Base-by-base conservation (phyloP, 2,797 vertebrate species). In the Leptodactylus fallax region DNA sequence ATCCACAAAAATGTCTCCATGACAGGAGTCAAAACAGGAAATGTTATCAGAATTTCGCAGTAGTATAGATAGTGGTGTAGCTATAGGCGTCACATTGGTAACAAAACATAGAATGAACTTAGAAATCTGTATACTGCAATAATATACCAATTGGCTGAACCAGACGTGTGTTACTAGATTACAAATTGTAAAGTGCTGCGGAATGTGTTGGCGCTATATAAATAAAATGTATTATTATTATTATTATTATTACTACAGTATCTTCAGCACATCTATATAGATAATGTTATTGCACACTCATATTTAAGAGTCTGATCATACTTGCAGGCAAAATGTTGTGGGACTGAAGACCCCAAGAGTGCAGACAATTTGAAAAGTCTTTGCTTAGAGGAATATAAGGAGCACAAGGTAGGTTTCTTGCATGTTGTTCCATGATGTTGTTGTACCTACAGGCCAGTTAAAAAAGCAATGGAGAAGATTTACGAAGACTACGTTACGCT, bases 321-420 rank as follows among this genome's bases (percentile, higher is more conserved):
- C 77, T 49, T 91, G 21, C 89, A 96, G 95, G 93, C 95, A 88
- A 94, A 95, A 25, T 96, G 95, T 90, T 96, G 95, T 91, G 95
- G 95, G 67, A 96, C 94, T 92, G 93, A 91, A 16, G 92, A 47
- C 53, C 93, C 94, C 12, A 90, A 90, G 17, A 93, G 53, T 55
- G 92, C 93, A 21, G 90, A 92, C 25, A 91, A 87, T 82, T 88
- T 85, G 0, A 94, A 89, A 82, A 85, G 93, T 67, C 93, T 94
- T 0, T 96, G 95, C 77, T 94, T 94, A 78, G 94, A 94, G 91
- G 94, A 94, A 16, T 92, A 94, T 65, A 92, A 90, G 53, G 79
- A 82, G 81, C 92, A 93, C 90, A 95, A 94, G 94, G 95, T 95
- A 91, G 93, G 94, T 61, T 90, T 0, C 69, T 56, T 69, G 8